Percentiles rank a stretch among this genome's conserved stretches.
These are phyloP conservation scores for Siniperca obscura DNA, from an alignment of 2,797 vertebrate species.

Conservation along the genomic window DNA sequence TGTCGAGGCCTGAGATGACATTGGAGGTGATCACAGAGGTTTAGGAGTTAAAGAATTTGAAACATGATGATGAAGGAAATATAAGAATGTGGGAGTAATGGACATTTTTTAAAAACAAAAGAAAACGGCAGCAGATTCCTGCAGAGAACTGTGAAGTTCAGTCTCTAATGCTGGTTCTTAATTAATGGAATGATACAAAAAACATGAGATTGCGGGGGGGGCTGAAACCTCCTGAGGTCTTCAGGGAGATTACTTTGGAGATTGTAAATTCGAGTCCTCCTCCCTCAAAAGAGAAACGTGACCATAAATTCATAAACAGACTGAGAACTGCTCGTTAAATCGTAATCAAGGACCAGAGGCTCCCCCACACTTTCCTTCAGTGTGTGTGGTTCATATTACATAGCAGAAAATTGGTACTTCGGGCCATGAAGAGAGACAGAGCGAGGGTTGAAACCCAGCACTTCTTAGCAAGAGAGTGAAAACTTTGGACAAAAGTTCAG, in stretches of 20 bases:
- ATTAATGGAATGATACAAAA: background rate
- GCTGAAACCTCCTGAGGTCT: conserved; percentile 8
- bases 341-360: conserved; percentile 62
- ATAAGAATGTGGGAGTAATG: background rate
- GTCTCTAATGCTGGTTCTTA: background rate
- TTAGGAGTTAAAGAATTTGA: background rate
- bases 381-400: conserved; percentile 67
- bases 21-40: background rate
- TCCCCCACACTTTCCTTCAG: conserved; percentile 42
- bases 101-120: background rate
- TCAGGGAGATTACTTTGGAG: conserved; percentile 36
- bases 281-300: conserved; percentile 34
- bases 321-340: conserved; percentile 67
- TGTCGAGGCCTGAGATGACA: conserved; percentile 10
- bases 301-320: conserved; percentile 70
- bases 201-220: background rate
- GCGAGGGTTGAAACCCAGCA: conserved; percentile 62
- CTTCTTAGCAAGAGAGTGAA: conserved; percentile 39
- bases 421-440: conserved; percentile 47
- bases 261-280: conserved; percentile 22
- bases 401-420: conserved; percentile 63
- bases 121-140: background rate
- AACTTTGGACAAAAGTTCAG: conserved; percentile 34
- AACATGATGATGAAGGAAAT: conserved; percentile 13
- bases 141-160: background rate